Evolutionary conservation across 2,888 invertebrate species (phyloP), one percentile per base, ranked within the genome.

Genomic region (Papilio demoleus): DNA sequence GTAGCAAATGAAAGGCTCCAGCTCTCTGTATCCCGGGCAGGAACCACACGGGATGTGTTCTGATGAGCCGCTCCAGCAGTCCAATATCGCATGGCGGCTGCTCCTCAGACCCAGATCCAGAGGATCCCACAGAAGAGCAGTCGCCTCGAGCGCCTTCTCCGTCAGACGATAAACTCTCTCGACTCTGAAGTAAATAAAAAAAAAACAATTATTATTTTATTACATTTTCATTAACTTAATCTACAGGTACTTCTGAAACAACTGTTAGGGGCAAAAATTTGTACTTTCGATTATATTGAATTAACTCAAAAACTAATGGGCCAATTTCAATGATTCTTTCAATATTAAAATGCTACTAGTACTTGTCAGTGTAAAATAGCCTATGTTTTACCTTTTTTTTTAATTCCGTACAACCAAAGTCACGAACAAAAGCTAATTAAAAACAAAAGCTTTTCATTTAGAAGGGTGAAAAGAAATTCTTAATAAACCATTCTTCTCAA

Each of bases 31-130:
- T 97, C 45, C 97, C 97, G 0, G 98, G 97, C 72, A 99, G 93
- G 88, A 97, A 98, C 99, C 99, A 99, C 79, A 99, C 97, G 53
- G 98, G 97, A 90, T 98, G 98, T 38, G 97, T 97, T 75, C 97
- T 94, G 82, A 97, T 95, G 76, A 99, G 94, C 74, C 98, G 94
- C 87, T 99, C 98, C 81, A 97, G 93, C 73, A 97, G 91, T 24
- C 96, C 96, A 81, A 97, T 96, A 92, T 96, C 96, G 86, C 97
- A 97, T 73, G 97, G 96, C 72, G 96, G 95, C 79, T 95, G 95
- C 81, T 95, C 94, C 74, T 94, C 95, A 69, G 93, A 93, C 58
- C 92, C 93, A 68, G 94, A 94, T 65, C 86, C 88, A 73, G 92
- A 92, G 0, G 92, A 88, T 74, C 92, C 93, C 56, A 93, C 93